Conservation (phyloP, 2,113 vertebrate genomes). For the Budorcas taxicolor region DNA sequence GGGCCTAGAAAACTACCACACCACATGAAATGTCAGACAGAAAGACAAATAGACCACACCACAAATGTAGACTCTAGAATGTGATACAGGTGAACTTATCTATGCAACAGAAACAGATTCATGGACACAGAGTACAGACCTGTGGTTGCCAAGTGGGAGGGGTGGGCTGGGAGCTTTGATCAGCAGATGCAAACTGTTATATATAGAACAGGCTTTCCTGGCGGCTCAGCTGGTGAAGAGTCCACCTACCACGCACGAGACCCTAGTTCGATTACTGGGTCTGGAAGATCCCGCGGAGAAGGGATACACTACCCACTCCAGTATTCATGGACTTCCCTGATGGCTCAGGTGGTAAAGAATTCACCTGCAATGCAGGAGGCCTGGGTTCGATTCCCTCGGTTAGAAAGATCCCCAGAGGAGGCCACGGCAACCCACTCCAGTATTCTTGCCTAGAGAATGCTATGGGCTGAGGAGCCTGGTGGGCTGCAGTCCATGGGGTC, state of each 20-base stretch:
- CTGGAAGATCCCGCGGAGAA: not conserved
- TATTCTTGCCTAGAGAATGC: not conserved
- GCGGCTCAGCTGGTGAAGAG: not conserved
- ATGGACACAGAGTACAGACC: not conserved
- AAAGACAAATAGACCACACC: not conserved
- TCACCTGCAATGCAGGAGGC: not conserved
- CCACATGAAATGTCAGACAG: not conserved
- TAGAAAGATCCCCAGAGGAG: not conserved
- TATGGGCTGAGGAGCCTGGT: not conserved
- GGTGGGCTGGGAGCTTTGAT: not conserved
- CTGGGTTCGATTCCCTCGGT: rapidly evolving
- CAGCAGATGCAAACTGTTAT: not conserved
- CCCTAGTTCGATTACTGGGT: not conserved
- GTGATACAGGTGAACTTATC: not conserved
- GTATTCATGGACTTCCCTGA: not conserved
- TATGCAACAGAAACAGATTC: not conserved
- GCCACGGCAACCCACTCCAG: not conserved
- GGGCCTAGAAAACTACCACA: not conserved
- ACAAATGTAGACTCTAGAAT: not conserved
- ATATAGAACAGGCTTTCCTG: not conserved
- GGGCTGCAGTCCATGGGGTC: not conserved
- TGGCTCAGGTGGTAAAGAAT: not conserved
- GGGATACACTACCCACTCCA: not conserved
- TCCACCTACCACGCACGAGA: not conserved
- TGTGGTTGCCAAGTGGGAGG: not conserved